Base-by-base conservation (phyloP, 2,113 vertebrate genomes). In the Platichthys stellatus region DNA sequence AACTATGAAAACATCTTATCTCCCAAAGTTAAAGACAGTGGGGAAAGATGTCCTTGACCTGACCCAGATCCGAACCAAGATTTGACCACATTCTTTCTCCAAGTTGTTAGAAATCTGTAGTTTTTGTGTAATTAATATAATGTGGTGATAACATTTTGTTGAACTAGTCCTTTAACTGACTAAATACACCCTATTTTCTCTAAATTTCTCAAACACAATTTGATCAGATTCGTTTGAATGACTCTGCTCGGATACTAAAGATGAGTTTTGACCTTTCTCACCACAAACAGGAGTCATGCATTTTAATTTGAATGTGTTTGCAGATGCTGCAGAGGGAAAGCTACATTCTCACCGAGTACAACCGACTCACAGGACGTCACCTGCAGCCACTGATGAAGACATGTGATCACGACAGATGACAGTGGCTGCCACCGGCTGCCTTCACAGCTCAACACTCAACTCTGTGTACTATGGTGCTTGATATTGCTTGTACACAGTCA, bases 281-380 rank as follows among this genome's bases (percentile, higher is more conserved):
- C 24, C 11, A 11, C 8, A 35, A 13, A 18, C 13, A 35, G 23
- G 14, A 26, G 20, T 58, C 18, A 60, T 14, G 31, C 21, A 4
- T 51, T 49, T 54, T 57, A 12, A 63, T 28, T 4, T 26, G 0
- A n/a, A 13, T 54, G 0, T 69, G 10, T 54, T 75, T 76, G 0
- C 88, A 98, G 97, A 99, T 99, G 97, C 91, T 94, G 83, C 93
- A 90, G 76, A 96, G 90, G 68, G 97, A 98, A 88, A 90, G 58
- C 65, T 93, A 96, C 83, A 95, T 97, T 28, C 92, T 98, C 2
- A 89, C 85, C 0, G 95, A 96, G 82, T 95, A 96, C 84, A 95
- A 93, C 90, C 88, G 82, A 54, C 86, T 90, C 24, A 95, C 93
- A 0, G 96, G 97, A 0, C 65, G 86, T 58, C 80, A 65, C 0